Base-by-base conservation (phyloP, 2,113 vertebrate genomes). In the Verasper variegatus region DNA sequence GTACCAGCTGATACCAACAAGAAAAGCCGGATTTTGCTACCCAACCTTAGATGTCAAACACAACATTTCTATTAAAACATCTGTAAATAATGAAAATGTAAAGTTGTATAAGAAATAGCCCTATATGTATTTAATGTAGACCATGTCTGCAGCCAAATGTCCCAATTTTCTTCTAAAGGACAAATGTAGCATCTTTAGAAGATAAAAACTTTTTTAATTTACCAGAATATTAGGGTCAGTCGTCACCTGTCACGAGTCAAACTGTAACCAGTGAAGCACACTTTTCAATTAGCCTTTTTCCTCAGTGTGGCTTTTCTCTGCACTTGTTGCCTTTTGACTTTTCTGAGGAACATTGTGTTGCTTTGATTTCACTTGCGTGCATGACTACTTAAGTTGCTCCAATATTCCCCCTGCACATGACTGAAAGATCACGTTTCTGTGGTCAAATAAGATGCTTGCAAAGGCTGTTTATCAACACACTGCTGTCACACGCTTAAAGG, bases 401-500 rank as follows among this genome's bases (percentile, higher is more conserved):
- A 26, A 12, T 57, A 13, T 24, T 58, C 9, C 15, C 1, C 15
- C 5, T 27, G 8, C 72, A 67, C 64, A 27, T 62, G 61, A 82
- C 56, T 54, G 24, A 0, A 54, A 37, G 60, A 71, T 74, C 73
- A 76, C 60, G 72, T 81, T 84, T 79, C 27, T 49, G 35, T 24
- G 23, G 78, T 31, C 14, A 9, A 72, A 69, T 15, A 10, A 63
- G 35, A 31, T 9, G 23, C 51, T 23, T 80, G n/a, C 40, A 49
- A 66, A 64, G 20, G 5, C 52, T 40, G 20, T 66, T 76, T n/a
- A 24, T 76, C 23, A 59, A 56, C 70, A 60, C 66, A 17, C 31
- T 7, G 20, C 12, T 3, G 75, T 90, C 84, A 83, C 72, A 74
- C 80, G 63, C 51, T 67, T 26, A 2, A 49, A 31, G 37, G 23